A percentile compares a stretch with the other conserved stretches of the same genome.
These are phyloP conservation scores for Apoda limacodes DNA, from an alignment of 2,888 invertebrate species.

Conservation along the genomic window DNA sequence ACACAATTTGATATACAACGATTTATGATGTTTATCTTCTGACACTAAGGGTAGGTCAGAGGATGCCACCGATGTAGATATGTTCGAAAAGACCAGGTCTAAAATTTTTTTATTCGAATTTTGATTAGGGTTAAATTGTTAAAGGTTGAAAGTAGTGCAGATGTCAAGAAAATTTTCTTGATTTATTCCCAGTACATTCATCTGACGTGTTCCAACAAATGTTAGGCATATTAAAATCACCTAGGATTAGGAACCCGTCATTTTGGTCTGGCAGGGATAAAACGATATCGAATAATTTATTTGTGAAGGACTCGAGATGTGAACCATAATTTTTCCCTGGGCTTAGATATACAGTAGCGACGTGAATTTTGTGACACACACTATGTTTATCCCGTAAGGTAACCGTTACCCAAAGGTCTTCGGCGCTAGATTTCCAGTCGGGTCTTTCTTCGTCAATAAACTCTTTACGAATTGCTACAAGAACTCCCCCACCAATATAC, in stretches of 20 bases:
- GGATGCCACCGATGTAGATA: background rate
- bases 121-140: no score
- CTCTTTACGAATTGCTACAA: conserved; percentile 7
- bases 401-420: conserved; percentile 13
- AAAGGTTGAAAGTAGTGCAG: no score
- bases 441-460: no score
- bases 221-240: no score
- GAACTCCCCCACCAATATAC: conserved; percentile 10
- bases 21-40: conserved; percentile 10
- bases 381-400: conserved; percentile 3
- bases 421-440: conserved; percentile 13
- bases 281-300: conserved; percentile 6
- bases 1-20: conserved; percentile 8
- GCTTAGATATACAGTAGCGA: conserved; percentile 5
- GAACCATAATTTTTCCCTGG: conserved; percentile 5
- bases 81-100: conserved; percentile 13
- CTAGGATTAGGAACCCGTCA: conserved; percentile 6
- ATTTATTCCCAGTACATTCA: conserved; percentile 5
- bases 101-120: conserved; percentile 9
- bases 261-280: conserved; percentile 5
- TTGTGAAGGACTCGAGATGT: conserved; percentile 9
- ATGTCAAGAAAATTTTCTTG: conserved; percentile 1
- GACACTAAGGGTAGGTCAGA: conserved; percentile 6
- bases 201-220: conserved; percentile 10
- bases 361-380: conserved; percentile 4